These are phyloP conservation scores for Brachypalpus laphriformis DNA, from an alignment of 2,888 invertebrate genomes.

Conservation along the genomic window DNA sequence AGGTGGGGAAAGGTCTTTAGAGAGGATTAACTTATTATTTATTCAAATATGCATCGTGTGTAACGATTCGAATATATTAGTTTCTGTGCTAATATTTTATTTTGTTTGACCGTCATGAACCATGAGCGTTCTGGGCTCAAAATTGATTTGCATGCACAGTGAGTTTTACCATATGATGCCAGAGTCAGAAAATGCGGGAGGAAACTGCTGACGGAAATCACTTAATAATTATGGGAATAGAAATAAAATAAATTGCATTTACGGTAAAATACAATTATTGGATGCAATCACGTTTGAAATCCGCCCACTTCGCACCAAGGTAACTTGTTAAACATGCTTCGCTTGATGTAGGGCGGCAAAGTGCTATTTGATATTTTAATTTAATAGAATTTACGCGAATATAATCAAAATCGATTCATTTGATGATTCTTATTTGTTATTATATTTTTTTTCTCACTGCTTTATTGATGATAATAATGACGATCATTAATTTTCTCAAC, in stretches of 20 bases:
- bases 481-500: too few relatives aligned
- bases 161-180: conserved; percentile 15
- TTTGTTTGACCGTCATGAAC: conserved; percentile 28
- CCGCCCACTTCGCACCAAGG: neutral
- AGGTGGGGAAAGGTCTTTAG: neutral
- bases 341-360: neutral
- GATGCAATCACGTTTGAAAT: neutral
- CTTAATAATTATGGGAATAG: conserved; percentile 13
- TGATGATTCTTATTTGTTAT: neutral
- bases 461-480: too few relatives aligned
- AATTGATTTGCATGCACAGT: neutral
- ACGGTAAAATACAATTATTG: conserved; percentile 1
- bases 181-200: conserved; percentile 4
- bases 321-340: neutral
- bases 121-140: neutral
- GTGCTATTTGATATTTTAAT: neutral
- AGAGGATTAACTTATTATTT: conserved; percentile 1
- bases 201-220: conserved; percentile 9
- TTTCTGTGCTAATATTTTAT: conserved; percentile 18
- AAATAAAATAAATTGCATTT: neutral
- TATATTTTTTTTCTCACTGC: neutral
- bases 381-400: neutral
- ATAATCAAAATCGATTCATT: neutral
- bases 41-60: conserved; percentile 26
- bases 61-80: conserved; percentile 36